Conservation (phyloP, 2,797 vertebrate species). For the Cyclopterus lumpus region DNA sequence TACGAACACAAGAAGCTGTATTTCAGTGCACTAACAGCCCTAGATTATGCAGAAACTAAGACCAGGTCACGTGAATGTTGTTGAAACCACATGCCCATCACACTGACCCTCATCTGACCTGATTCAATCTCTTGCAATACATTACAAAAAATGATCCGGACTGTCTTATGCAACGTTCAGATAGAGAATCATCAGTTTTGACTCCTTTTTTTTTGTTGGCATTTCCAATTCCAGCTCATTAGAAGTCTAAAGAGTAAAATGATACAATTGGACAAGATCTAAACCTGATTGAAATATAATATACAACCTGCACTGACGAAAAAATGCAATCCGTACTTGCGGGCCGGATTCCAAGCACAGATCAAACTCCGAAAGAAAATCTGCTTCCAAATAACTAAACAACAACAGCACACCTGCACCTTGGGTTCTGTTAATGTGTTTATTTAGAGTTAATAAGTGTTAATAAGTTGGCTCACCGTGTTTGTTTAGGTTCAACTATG, state of each 20-base stretch:
- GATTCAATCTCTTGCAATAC: constrained; percentile 43
- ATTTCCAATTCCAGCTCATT: constrained; percentile 37
- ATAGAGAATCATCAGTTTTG: constrained; percentile 12
- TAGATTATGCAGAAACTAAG: not conserved
- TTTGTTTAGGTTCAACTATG: not conserved
- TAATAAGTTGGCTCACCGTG: not conserved
- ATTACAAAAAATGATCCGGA: constrained; percentile 25
- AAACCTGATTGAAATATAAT: constrained; percentile 29
- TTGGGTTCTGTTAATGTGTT: not conserved
- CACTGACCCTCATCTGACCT: constrained; percentile 34
- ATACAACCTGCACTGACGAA: constrained; percentile 4
- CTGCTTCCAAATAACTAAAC: not conserved
- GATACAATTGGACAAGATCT: constrained; percentile 15
- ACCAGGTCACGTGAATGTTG: not conserved
- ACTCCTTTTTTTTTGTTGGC: constrained; percentile 3
- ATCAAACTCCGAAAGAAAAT: not conserved
- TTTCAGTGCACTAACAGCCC: constrained; percentile 21
- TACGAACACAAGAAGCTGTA: constrained; percentile 1
- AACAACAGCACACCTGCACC: not conserved
- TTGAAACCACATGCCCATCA: constrained; percentile 32
- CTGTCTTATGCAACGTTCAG: constrained; percentile 26
- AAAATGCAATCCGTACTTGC: not conserved
- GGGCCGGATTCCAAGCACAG: not conserved
- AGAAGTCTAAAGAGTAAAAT: constrained; percentile 27
- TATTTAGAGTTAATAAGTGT: too few species aligned